phyloP scores from a whole-genome alignment of 2,888 invertebrate genomes.

The Caenorhabditis uteleia region DNA sequence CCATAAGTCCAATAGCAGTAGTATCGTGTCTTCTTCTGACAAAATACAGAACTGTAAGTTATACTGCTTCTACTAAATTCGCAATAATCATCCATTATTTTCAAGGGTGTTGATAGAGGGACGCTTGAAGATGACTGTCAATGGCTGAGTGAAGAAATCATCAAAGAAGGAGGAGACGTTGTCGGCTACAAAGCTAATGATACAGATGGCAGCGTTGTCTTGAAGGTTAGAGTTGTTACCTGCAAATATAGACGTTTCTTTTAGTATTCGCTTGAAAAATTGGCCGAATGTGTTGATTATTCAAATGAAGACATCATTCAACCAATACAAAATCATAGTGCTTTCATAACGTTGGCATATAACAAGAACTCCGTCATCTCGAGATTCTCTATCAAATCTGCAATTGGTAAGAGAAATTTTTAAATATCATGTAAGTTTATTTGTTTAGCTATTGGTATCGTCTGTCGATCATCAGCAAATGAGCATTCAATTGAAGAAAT shows the following conservation, averaged over 20 bases:
- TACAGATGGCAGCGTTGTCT: conserved; percentile 16
- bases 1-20: conserved; percentile 52
- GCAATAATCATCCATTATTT: background rate
- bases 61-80: no score
- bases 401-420: conserved; percentile 42
- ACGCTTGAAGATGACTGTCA: conserved; percentile 36
- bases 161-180: conserved; percentile 46
- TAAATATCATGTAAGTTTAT: background rate
- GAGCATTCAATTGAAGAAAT: conserved; percentile 21
- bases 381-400: conserved; percentile 51
- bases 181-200: conserved; percentile 25
- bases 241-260: background rate
- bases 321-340: conserved; percentile 27
- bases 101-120: conserved; percentile 14
- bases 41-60: conserved; percentile 44
- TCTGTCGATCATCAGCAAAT: conserved; percentile 14
- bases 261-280: conserved; percentile 14
- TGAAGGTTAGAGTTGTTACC: conserved; percentile 6
- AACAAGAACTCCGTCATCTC: conserved; percentile 57
- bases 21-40: conserved; percentile 52
- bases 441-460: conserved; percentile 41
- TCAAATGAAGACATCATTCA: conserved; percentile 11
- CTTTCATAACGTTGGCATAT: conserved; percentile 56
- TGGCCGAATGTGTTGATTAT: conserved; percentile 6
- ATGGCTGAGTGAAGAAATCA: conserved; percentile 46